A percentile compares a stretch with the other conserved stretches of the same genome.
phyloP scores from a whole-genome alignment of 2,888 invertebrate genomes.

The Trissolcus japonicus region DNA sequence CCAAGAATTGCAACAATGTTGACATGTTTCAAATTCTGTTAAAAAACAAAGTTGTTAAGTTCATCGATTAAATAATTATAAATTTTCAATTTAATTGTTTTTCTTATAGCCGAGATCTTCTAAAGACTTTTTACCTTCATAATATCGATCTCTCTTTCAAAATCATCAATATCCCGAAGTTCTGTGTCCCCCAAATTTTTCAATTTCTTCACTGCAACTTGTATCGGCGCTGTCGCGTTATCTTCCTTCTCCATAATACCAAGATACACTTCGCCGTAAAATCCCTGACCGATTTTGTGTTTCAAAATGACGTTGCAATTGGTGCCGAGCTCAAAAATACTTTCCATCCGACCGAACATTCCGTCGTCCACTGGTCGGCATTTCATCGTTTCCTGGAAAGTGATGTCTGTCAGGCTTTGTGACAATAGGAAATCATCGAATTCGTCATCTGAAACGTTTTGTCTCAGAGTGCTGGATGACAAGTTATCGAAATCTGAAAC shows the following conservation, averaged over 20 bases:
- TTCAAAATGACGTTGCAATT: slow-evolving; percentile 80
- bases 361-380: slow-evolving; percentile 41
- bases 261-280: slow-evolving; percentile 90
- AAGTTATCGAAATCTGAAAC: slow-evolving; percentile 14
- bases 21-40: slow-evolving; percentile 86
- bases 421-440: slow-evolving; percentile 60
- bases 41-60: neutral
- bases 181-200: slow-evolving; percentile 77
- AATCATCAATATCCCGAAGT: slow-evolving; percentile 66
- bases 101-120: neutral
- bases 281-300: slow-evolving; percentile 84
- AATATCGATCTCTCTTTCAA: slow-evolving; percentile 90
- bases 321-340: slow-evolving; percentile 79
- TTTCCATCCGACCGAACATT: slow-evolving; percentile 76
- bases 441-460: slow-evolving; percentile 7
- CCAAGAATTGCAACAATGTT: slow-evolving; percentile 93
- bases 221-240: slow-evolving; percentile 77
- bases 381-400: slow-evolving; percentile 12
- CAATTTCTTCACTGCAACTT: slow-evolving; percentile 84
- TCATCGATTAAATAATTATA: neutral
- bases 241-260: slow-evolving; percentile 82
- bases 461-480: slow-evolving; percentile 2
- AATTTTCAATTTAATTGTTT: neutral
- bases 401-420: slow-evolving; percentile 57
- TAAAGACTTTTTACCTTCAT: slow-evolving; percentile 82